phyloP scores from a whole-genome alignment of 2,797 vertebrate species.

The Pterois miles region DNA sequence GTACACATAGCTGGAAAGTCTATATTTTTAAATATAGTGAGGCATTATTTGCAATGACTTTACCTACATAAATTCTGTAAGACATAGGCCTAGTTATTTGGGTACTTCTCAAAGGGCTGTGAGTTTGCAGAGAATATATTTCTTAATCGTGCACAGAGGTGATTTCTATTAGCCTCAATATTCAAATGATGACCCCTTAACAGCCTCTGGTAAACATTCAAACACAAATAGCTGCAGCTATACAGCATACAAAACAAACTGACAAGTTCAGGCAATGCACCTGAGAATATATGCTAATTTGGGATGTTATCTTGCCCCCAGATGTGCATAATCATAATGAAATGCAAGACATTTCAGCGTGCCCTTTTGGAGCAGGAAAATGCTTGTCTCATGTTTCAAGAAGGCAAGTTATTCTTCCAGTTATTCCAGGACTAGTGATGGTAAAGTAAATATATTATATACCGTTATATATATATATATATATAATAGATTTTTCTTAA shows the following conservation, averaged over 20 bases:
- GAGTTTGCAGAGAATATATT: not conserved
- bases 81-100: not conserved
- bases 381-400: constrained; percentile 6
- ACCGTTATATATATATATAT: too few relatives aligned
- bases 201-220: constrained; percentile 14
- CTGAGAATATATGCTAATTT: constrained; percentile 42
- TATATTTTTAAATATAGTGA: constrained; percentile 56
- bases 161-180: constrained; percentile 8
- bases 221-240: constrained; percentile 17
- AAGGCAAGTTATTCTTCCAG: not conserved
- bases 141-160: not conserved
- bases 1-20: constrained; percentile 76
- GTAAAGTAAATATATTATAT: constrained; percentile 3
- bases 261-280: constrained; percentile 16
- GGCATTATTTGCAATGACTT: constrained; percentile 12
- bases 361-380: constrained; percentile 53
- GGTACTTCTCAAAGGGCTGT: not conserved
- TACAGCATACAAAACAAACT: constrained; percentile 15
- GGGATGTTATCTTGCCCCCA: constrained; percentile 16
- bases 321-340: constrained; percentile 48
- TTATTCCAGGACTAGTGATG: not conserved
- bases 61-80: not conserved
- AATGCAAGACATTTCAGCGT: constrained; percentile 57
- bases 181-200: constrained; percentile 22
- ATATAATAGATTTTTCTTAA: not conserved